Conservation (phyloP, 2,113 vertebrate species). For the Phylloscopus trochiloides region DNA sequence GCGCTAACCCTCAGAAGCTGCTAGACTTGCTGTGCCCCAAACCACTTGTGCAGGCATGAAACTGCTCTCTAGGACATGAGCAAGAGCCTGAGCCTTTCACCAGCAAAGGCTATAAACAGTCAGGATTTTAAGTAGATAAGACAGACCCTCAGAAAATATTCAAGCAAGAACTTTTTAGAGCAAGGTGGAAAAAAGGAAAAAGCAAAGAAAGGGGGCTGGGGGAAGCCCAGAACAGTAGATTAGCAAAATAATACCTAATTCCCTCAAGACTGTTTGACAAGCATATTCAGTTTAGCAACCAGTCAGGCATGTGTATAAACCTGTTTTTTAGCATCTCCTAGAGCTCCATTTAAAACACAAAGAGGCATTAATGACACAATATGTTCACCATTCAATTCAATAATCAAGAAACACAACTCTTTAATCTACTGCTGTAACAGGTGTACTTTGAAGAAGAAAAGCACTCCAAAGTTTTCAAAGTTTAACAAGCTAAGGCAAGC, state of each 20-base stretch:
- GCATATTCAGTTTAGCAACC: neutral
- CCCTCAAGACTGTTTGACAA: neutral
- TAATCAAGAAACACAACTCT: neutral
- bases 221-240: neutral
- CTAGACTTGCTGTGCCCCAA: neutral
- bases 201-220: neutral
- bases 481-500: conserved; percentile 13
- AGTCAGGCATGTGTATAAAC: conserved; percentile 15
- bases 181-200: rapidly evolving
- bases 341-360: conserved; percentile 35
- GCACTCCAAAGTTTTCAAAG: neutral
- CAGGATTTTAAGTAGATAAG: neutral
- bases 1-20: rapidly evolving
- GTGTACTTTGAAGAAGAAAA: neutral
- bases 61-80: neutral
- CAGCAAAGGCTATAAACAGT: neutral
- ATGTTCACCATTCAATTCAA: neutral
- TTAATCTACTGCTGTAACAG: conserved; percentile 4
- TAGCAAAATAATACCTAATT: neutral
- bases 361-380: neutral
- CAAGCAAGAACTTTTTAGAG: neutral
- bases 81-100: neutral
- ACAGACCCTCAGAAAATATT: neutral
- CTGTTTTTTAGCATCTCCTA: conserved; percentile 10
- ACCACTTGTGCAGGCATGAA: neutral